A percentile compares a stretch with the other conserved stretches of the same genome.
These are phyloP conservation scores for Sphyrna mokarran DNA, from an alignment of 2,113 vertebrate species.

Conservation along the genomic window DNA sequence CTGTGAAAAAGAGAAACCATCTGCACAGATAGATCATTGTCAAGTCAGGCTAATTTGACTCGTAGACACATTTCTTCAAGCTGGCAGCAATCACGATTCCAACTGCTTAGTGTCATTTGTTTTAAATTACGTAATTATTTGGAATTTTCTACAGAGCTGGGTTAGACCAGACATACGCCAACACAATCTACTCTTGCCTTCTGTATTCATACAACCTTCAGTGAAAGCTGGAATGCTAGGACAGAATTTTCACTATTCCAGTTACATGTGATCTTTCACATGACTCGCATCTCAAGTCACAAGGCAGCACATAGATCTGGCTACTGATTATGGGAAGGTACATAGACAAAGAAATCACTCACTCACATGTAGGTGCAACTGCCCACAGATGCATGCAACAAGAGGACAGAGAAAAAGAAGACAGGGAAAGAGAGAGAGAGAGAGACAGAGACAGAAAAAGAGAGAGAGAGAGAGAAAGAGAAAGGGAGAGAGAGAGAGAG, in stretches of 20 bases:
- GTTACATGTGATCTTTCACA: neutral
- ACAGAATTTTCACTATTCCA: neutral
- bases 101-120: neutral
- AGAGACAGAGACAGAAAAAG: too few species aligned
- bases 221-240: neutral
- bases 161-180: neutral
- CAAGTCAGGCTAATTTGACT: neutral
- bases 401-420: neutral
- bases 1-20: neutral
- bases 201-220: neutral
- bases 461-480: too few species aligned
- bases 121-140: neutral
- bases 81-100: neutral
- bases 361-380: neutral
- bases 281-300: conserved; percentile 8
- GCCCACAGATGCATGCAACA: neutral
- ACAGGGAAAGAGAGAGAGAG: too few species aligned
- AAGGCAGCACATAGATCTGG: neutral
- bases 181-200: neutral
- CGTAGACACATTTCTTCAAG: neutral
- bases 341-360: neutral
- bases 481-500: too few species aligned
- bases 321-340: neutral
- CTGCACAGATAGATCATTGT: neutral
- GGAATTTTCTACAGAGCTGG: neutral